Conservation (phyloP, 1,140 invertebrate species). For the Atopsyche davidsoni region DNA sequence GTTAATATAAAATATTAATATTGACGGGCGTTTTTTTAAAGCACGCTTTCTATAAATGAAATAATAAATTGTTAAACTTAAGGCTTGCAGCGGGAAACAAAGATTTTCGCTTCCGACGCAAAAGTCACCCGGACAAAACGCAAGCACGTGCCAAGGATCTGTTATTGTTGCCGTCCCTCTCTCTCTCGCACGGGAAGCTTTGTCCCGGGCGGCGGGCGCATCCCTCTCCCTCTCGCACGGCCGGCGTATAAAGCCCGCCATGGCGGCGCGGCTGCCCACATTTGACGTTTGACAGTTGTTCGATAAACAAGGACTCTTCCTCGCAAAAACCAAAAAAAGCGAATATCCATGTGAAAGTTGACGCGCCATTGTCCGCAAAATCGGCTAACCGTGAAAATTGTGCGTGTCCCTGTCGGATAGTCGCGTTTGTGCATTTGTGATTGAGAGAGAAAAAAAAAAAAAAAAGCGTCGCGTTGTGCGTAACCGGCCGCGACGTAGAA, state of each 20-base stretch:
- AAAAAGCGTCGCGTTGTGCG: no score
- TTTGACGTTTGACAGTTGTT: slow-evolving; percentile 31
- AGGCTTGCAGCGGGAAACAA: slow-evolving; percentile 9
- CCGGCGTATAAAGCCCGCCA: slow-evolving; percentile 20
- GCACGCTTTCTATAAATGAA: no score
- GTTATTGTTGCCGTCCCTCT: slow-evolving; percentile 17
- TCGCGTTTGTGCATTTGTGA: no score
- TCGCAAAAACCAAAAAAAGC: not conserved
- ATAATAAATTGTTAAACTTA: no score
- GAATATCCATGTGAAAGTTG: slow-evolving; percentile 7
- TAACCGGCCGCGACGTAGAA: no score
- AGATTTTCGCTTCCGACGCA: slow-evolving; percentile 7
- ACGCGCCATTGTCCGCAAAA: no score
- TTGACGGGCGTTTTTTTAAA: no score
- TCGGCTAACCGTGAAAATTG: no score
- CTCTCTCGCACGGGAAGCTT: slow-evolving; percentile 2
- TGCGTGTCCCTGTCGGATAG: no score
- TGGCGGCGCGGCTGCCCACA: slow-evolving; percentile 11
- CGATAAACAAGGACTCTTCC: slow-evolving; percentile 14
- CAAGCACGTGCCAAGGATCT: slow-evolving; percentile 13
- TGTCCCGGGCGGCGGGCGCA: slow-evolving; percentile 13
- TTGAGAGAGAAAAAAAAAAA: no score
- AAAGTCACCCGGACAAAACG: slow-evolving; percentile 12
- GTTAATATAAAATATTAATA: no score
- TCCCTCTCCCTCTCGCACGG: slow-evolving; percentile 10